Percentiles rank a stretch among this genome's conserved stretches.
These are phyloP conservation scores for Lobophora halterata DNA, from an alignment of 2,888 invertebrate species.

Conservation along the genomic window DNA sequence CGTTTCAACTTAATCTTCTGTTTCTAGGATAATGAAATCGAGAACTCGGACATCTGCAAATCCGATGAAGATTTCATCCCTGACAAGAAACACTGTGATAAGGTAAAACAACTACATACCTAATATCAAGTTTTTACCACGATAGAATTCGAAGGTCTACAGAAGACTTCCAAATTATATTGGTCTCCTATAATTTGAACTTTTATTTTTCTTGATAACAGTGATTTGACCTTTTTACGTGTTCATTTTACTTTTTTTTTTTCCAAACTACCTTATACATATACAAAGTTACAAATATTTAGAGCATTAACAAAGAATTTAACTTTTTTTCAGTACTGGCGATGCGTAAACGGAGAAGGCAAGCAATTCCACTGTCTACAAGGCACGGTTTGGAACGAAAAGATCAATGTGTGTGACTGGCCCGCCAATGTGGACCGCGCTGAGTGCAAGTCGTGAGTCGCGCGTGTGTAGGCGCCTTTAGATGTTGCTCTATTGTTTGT, in stretches of 20 bases:
- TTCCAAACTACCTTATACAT: too few species aligned
- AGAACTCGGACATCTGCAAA: slow-evolving; percentile 59
- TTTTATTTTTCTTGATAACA: too few species aligned
- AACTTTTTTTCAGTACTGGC: slow-evolving; percentile 84
- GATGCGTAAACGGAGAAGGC: slow-evolving; percentile 90
- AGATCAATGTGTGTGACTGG: slow-evolving; percentile 90
- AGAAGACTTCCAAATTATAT: too few species aligned
- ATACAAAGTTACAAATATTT: slow-evolving; percentile 8
- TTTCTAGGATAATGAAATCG: slow-evolving; percentile 68
- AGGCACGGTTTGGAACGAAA: slow-evolving; percentile 88
- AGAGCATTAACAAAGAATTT: neutral
- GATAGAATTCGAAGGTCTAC: too few species aligned
- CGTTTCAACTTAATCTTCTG: neutral
- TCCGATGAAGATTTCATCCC: slow-evolving; percentile 61
- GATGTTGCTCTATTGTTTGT: slow-evolving; percentile 18
- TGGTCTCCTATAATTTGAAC: too few species aligned
- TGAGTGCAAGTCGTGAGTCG: slow-evolving; percentile 64
- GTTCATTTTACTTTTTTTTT: too few species aligned
- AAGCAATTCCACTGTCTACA: slow-evolving; percentile 86
- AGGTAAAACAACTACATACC: too few species aligned
- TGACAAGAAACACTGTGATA: slow-evolving; percentile 67
- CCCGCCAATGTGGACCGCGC: slow-evolving; percentile 85
- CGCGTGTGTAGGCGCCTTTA: slow-evolving; percentile 22
- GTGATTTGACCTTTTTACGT: too few species aligned
- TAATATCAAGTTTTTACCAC: too few species aligned